Base-by-base conservation (phyloP, 2,888 invertebrate genomes). In the Seladonia tumulorum region DNA sequence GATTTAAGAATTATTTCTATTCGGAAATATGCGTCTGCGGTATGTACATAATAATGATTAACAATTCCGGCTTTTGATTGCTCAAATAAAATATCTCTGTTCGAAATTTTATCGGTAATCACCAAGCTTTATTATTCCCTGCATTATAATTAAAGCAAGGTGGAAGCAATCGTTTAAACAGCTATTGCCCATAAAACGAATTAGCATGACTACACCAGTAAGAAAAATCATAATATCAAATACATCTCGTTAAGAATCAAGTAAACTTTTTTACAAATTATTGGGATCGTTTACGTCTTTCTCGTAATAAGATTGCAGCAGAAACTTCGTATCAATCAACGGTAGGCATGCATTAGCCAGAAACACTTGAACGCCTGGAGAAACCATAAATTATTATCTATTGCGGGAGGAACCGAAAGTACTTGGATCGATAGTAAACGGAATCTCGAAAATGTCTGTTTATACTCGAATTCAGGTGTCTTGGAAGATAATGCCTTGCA, bases 371-470 rank as follows among this genome's bases (percentile, higher is more conserved):
- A 49, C 25, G 71, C 71, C 60, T 60, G 1, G 63, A 68, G 75
- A 72, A 25, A 29, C 49, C 53, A 81, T 84, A 80, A 85, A 84
- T 80, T 84, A 63, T 29, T 77, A 75, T 74, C 2, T 39, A 10
- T n/a, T 45, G 63, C 47, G 35, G n/a, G 22, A 10, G 39, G 22
- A 39, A 39, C 70, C 57, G 71, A 57, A 74, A 75, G 35, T 84
- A 77, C 42, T 74, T 35, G 45, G 74, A 14, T 77, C 84, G 80
- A 84, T 85, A 81, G 22, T 66, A 76, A 71, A 45, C 22, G 63
- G 84, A 80, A 85, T 75, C 63, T 84, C 74, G 85, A 85, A 85
- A 85, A 85, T 85, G 79, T 35, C 63, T 74, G 80, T 83, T 83
- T 72, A 73, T 49, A 47, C 66, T n/a, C 18, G 35, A 66, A 83